Evolutionary conservation across 2,113 vertebrate genomes (phyloP).

Genomic region (Panthera leo): DNA sequence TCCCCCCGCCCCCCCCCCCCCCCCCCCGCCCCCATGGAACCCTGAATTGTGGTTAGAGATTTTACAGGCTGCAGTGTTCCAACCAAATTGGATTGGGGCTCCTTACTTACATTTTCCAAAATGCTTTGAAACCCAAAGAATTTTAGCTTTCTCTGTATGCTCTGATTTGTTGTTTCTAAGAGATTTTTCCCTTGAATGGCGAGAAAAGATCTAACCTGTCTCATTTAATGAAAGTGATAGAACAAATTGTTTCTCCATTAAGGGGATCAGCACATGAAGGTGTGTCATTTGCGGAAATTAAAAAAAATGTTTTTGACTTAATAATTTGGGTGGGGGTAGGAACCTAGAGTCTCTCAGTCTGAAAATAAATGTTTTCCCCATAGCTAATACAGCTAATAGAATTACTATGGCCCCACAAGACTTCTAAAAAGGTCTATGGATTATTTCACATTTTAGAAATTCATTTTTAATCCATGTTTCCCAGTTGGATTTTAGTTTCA

Average conservation of each 20-base stretch:
- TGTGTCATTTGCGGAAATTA: neutral
- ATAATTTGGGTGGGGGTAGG: neutral
- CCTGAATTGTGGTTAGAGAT: slow-evolving; percentile 10
- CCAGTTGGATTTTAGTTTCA: neutral
- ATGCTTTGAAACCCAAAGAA: slow-evolving; percentile 36
- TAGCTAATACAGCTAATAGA: neutral
- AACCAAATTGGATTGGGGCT: neutral
- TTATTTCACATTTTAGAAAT: neutral
- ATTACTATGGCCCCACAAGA: neutral
- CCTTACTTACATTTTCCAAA: slow-evolving; percentile 37
- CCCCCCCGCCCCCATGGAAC: neutral
- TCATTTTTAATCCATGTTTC: slow-evolving; percentile 9
- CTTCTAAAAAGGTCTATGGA: neutral
- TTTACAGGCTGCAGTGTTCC: neutral
- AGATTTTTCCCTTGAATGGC: neutral
- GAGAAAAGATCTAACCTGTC: neutral
- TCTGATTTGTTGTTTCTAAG: slow-evolving; percentile 23
- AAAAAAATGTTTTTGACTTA: neutral
- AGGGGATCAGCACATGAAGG: neutral
- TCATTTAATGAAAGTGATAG: neutral
- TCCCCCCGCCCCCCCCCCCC: neutral
- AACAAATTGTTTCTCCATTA: neutral
- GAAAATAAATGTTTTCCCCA: neutral
- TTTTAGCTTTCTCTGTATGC: slow-evolving; percentile 40
- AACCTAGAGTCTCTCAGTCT: neutral